Base-by-base conservation (phyloP, 1,140 invertebrate genomes). In the Cherax destructor region DNA sequence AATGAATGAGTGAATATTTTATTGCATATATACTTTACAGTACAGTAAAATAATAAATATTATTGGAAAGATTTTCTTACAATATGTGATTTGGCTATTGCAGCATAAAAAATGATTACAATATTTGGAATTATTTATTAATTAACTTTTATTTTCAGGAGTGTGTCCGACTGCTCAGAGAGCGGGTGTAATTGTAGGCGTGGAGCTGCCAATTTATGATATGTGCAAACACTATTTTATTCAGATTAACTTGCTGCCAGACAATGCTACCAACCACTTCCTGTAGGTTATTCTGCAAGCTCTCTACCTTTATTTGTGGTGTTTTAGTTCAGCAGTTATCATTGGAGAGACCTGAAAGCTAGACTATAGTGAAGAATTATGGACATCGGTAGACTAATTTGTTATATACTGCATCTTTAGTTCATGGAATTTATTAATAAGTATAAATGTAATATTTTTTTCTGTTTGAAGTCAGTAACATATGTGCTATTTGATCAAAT, bases 161-260 rank as follows among this genome's bases (percentile, higher is more conserved):
- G 98, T 98, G 78, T 97, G 96, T 72, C 97, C 98, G 56, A 99
- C 98, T 87, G 97, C 97, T 41, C 98, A 99, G 95, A 96, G 98
- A 94, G 98, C 98, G 80, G 98, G 97, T 18, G 96, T 98, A 74
- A 98, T 99, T 94, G 98, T 97, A 50, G 98, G 97, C 61, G 98
- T 99, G 24, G 98, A 99, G 95, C 95, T 99, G 92, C 98, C 98
- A 88, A 97, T 97, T 72, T 99, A 99, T 95, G 98, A 99, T 95
- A 97, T 97, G 93, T 97, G 96, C 94, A 99, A 99, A 95, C 96
- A 96, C 93, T 96, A 97, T 93, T 95, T 99, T 84, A 96, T 97
- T 41, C 93, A 94, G n/a, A 93, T 94, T 93, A 95, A 95, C 30
- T 91, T 96, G 49, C 95, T 98, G 93, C 97, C 97, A 9, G 97